Evolutionary conservation across 2,888 invertebrate genomes (phyloP).

Genomic region (Aethes cnicana): DNA sequence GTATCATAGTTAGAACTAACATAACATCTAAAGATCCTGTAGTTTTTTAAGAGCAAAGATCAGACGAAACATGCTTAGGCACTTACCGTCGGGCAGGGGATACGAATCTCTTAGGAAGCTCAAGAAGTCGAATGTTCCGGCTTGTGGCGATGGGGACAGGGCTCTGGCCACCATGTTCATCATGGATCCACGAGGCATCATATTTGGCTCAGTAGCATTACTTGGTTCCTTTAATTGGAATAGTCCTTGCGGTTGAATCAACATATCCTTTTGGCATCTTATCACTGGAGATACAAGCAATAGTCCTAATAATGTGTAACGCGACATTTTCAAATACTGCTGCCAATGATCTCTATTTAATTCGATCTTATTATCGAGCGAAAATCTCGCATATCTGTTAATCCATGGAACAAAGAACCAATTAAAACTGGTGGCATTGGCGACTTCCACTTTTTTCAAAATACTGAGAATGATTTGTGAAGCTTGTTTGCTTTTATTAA

Average conservation of each 20-base stretch:
- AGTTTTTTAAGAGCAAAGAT: background rate
- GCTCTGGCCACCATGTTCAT: constrained; percentile 25
- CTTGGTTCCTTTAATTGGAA: constrained; percentile 21
- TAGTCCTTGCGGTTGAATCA: constrained; percentile 19
- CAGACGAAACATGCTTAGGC: background rate
- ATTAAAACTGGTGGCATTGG: no score
- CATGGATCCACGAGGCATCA: constrained; percentile 28
- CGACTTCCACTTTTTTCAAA: constrained; percentile 10
- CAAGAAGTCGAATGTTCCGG: constrained; percentile 26
- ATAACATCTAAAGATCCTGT: no score
- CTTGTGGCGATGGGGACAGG: constrained; percentile 9
- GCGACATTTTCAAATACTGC: background rate
- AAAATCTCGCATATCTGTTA: background rate
- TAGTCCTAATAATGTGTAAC: background rate
- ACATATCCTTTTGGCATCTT: constrained; percentile 17
- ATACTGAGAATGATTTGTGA: constrained; percentile 4
- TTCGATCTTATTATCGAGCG: background rate
- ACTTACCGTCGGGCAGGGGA: constrained; percentile 32
- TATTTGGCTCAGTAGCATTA: constrained; percentile 18
- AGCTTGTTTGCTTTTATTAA: constrained; percentile 23
- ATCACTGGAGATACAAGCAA: constrained; percentile 6
- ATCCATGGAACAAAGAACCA: no score
- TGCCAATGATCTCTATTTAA: background rate
- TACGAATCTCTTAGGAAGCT: constrained; percentile 31
- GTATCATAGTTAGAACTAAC: no score